Evolutionary conservation across 2,888 invertebrate species (phyloP).

Genomic region (Anarsia innoxiella): DNA sequence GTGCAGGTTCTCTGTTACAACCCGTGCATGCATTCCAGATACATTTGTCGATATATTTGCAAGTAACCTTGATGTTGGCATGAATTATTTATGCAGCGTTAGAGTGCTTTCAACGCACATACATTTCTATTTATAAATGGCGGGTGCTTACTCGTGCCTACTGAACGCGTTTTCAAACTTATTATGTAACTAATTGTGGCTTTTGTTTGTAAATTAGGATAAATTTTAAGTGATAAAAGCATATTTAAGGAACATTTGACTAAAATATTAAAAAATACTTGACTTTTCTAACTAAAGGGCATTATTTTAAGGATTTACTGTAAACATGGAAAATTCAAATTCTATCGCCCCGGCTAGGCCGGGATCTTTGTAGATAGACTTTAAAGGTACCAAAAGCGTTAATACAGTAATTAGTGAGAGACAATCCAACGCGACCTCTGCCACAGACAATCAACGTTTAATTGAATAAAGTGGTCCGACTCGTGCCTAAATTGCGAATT

Average conservation of each 20-base stretch:
- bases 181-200: neutral
- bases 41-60: conserved; percentile 31
- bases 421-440: conserved; percentile 68
- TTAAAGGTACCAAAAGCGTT: too few relatives aligned
- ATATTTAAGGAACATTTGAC: too few relatives aligned
- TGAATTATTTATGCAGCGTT: conserved; percentile 36
- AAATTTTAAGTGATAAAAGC: too few relatives aligned
- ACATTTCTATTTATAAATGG: conserved; percentile 14
- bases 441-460: conserved; percentile 59
- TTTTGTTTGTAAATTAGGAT: too few relatives aligned
- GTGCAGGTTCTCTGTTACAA: too few relatives aligned
- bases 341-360: too few relatives aligned
- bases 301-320: too few relatives aligned
- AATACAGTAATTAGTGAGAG: conserved; percentile 57
- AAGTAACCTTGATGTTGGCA: conserved; percentile 43
- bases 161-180: neutral
- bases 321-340: too few relatives aligned
- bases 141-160: too few relatives aligned
- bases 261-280: too few relatives aligned
- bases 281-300: too few relatives aligned
- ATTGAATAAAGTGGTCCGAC: conserved; percentile 67
- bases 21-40: neutral
- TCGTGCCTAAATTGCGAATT: conserved; percentile 45
- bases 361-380: too few relatives aligned
- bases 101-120: conserved; percentile 41